A percentile compares a stretch with the other conserved stretches of the same genome.
Evolutionary conservation across 2,113 vertebrate genomes (phyloP).

Genomic region (Eulemur rufifrons): DNA sequence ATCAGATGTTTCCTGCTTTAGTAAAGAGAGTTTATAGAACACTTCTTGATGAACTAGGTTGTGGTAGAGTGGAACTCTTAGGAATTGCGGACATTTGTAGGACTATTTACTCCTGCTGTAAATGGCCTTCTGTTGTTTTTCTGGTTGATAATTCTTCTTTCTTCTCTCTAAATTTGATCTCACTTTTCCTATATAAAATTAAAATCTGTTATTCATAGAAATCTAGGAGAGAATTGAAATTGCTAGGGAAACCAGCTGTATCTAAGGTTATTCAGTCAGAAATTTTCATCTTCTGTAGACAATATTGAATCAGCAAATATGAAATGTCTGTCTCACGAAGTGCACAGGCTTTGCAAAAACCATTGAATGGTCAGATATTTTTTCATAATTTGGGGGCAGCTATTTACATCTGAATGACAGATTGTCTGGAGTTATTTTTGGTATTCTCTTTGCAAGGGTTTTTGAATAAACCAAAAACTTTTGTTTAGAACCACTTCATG

Average conservation of each 20-base stretch:
- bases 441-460: neutral
- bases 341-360: neutral
- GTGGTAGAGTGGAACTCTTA: neutral
- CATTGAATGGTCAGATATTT: neutral
- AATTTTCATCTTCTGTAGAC: neutral
- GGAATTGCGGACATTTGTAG: neutral
- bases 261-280: neutral
- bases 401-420: slow-evolving; percentile 9
- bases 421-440: slow-evolving; percentile 2
- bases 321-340: neutral
- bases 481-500: neutral
- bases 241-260: neutral
- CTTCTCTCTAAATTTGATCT: neutral
- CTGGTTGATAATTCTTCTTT: neutral
- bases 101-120: neutral
- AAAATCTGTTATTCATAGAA: slow-evolving; percentile 5
- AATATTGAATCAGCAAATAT: neutral
- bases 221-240: neutral
- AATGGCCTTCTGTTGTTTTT: neutral
- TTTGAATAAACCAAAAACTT: neutral
- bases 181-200: neutral
- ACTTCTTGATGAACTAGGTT: neutral
- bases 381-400: neutral
- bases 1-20: neutral
- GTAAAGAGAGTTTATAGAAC: neutral